Conservation (phyloP, 2,888 invertebrate genomes). For the Catocala nupta region DNA sequence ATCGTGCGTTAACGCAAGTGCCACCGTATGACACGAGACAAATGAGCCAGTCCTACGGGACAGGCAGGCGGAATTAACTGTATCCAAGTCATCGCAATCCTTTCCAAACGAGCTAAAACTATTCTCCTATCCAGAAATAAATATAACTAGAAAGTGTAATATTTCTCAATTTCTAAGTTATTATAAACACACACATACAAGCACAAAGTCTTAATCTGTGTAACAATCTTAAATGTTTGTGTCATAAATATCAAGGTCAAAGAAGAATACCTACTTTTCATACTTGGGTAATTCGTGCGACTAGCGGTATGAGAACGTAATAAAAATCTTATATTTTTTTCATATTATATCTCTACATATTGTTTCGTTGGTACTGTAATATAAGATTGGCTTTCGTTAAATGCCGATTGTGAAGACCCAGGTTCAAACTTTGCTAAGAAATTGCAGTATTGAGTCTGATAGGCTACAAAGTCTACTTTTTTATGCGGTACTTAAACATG, state of each 20-base stretch:
- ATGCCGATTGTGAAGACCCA: too few relatives aligned
- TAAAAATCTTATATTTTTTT: conserved; percentile 55
- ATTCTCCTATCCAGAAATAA: background rate
- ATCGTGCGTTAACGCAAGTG: too few relatives aligned
- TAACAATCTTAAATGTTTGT: conserved; percentile 66
- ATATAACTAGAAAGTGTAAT: conserved; percentile 17
- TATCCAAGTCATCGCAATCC: too few relatives aligned
- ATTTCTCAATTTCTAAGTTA: conserved; percentile 26
- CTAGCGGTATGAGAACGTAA: conserved; percentile 55
- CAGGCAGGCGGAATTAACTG: too few relatives aligned
- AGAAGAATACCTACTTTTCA: conserved; percentile 65
- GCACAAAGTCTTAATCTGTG: conserved; percentile 56
- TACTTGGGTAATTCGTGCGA: conserved; percentile 59
- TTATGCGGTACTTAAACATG: too few relatives aligned
- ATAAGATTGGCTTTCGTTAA: too few relatives aligned
- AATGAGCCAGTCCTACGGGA: too few relatives aligned
- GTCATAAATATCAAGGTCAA: conserved; percentile 75
- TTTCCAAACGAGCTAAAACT: too few relatives aligned
- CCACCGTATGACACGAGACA: too few relatives aligned
- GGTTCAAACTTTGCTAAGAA: too few relatives aligned
- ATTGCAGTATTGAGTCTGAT: too few relatives aligned
- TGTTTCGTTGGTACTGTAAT: conserved; percentile 38
- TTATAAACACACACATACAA: conserved; percentile 29
- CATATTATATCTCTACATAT: conserved; percentile 55
- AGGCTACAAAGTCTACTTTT: too few relatives aligned